These are phyloP conservation scores for Acyrthosiphon pisum DNA, from an alignment of 1,140 invertebrate genomes.

Conservation along the genomic window DNA sequence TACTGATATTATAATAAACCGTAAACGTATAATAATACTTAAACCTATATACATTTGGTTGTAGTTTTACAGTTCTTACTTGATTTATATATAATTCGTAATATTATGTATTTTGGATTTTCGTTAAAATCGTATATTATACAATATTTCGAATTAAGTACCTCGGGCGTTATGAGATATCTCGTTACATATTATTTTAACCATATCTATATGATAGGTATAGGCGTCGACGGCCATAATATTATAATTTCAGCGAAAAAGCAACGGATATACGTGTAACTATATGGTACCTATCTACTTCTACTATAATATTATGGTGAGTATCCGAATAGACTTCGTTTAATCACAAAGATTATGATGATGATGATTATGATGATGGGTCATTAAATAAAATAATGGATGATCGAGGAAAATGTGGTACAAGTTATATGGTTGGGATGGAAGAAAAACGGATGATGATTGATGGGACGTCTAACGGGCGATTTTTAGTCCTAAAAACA, in stretches of 20 bases:
- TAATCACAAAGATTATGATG: not conserved
- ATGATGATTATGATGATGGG: not conserved
- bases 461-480: not conserved
- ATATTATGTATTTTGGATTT: not conserved
- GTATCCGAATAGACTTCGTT: not conserved
- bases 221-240: not conserved
- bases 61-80: not conserved
- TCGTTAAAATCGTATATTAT: not conserved
- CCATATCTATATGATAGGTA: not conserved
- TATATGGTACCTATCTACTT: not conserved
- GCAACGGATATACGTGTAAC: not conserved
- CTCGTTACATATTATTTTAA: constrained; percentile 16
- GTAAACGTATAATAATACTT: constrained; percentile 23
- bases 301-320: not conserved
- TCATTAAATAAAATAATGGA: not conserved
- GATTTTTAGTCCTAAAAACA: not conserved
- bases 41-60: not conserved
- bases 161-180: constrained; percentile 2
- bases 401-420: not conserved
- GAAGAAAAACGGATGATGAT: not conserved
- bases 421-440: not conserved
- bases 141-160: not conserved
- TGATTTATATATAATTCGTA: not conserved
- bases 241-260: not conserved
- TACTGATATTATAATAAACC: not conserved